Base-by-base conservation (phyloP, 64 coral and sea anemone species). In the Acropora tenuis region DNA sequence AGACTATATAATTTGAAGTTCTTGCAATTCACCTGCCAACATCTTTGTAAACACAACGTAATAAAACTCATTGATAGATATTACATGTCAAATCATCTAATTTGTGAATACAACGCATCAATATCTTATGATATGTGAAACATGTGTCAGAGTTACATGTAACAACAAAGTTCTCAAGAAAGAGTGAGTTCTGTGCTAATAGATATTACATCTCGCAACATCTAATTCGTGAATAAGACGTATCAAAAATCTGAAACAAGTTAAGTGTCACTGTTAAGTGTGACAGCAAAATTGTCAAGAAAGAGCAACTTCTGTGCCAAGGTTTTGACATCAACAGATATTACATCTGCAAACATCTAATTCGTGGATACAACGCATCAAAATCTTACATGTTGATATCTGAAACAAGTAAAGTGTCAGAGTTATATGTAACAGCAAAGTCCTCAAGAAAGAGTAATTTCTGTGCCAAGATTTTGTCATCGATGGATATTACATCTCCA, bases 401-500 rank as follows among this genome's bases (percentile, higher is more conserved):
- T 76, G 42, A 76, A 44, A 88, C 73, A 88, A 76, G 52, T 57
- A 44, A 61, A 47, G 5, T 90, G 55, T 79, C 55, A 80, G 77
- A 68, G 12, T 72, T 90, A 57, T 80, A 90, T 80, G 61, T 65
- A 8, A 90, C 78, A 15, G 76, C 78, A 80, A 63, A 61, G 68
- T 90, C 72, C 19, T 90, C 17, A 47, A 90, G 88, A 53, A 79
- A 48, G 0, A 90, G n/a, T 65, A 67, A 69, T 7, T 90, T 20
- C 16, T 65, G 6, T 74, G 69, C 86, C 18, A 88, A 61, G 74
- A 43, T 77, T 5, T 76, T 74, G 72, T 74, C 73, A 76, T 88
- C 86, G 15, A 90, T 90, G 55, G 65, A 80, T 48, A 66, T 63
- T 65, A 89, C 75, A 89, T 89, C 88, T 78, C 12, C 50, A 79